Evolutionary conservation across 2,113 vertebrate genomes (phyloP).

Genomic region (Coturnix japonica): DNA sequence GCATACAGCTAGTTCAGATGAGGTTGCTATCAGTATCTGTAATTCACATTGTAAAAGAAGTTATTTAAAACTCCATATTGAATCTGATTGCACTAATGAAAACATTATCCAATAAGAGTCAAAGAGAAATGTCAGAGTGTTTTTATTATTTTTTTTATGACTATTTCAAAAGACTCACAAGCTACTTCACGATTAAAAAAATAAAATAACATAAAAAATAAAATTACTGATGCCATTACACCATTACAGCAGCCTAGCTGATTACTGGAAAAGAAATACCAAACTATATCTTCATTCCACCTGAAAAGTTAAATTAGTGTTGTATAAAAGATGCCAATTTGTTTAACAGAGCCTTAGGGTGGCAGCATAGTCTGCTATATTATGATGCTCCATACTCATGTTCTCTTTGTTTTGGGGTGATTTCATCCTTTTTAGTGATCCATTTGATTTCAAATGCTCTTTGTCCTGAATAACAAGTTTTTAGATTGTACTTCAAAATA

Average conservation of each 20-base stretch:
- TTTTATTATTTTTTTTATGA: background rate
- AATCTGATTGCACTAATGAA: background rate
- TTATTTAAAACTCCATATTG: background rate
- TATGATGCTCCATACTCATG: accelerated
- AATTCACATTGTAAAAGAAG: background rate
- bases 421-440: background rate
- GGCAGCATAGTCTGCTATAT: background rate
- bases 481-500: background rate
- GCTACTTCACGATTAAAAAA: background rate
- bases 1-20: background rate
- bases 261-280: background rate
- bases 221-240: background rate
- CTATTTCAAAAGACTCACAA: background rate
- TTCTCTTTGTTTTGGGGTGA: background rate
- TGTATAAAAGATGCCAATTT: background rate
- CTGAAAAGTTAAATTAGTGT: background rate
- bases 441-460: background rate
- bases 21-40: background rate
- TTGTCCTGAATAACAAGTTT: background rate
- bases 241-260: background rate
- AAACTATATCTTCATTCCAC: background rate
- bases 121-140: background rate
- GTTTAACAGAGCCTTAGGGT: conserved; percentile 16
- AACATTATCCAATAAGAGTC: background rate
- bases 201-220: background rate